These are phyloP conservation scores for Suillia variegata DNA, from an alignment of 2,888 invertebrate species.

Conservation along the genomic window DNA sequence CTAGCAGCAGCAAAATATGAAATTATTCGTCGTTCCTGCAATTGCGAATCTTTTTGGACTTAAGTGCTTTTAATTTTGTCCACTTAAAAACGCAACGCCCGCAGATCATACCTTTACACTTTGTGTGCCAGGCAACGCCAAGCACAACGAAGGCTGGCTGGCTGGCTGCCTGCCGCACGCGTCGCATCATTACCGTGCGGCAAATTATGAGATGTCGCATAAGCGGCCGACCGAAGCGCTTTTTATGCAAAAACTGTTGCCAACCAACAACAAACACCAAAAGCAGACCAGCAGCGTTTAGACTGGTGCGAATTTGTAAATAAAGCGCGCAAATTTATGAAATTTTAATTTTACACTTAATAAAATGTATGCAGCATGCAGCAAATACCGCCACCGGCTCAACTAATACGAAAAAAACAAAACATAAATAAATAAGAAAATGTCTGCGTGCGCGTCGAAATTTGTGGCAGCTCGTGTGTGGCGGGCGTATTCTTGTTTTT, in stretches of 20 bases:
- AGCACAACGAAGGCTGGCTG: too few relatives aligned
- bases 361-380: not conserved
- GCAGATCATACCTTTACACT: too few relatives aligned
- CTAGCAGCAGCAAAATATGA: too few relatives aligned
- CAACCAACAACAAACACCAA: too few relatives aligned
- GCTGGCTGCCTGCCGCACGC: not conserved
- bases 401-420: too few relatives aligned
- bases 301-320: not conserved
- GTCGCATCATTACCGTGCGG: not conserved
- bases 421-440: too few relatives aligned
- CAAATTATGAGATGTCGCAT: not conserved
- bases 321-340: conserved; percentile 5
- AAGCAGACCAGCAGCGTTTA: not conserved
- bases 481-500: too few relatives aligned
- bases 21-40: not conserved
- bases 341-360: conserved; percentile 18
- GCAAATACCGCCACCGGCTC: too few relatives aligned
- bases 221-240: not conserved
- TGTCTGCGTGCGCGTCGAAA: too few relatives aligned
- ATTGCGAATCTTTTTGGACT: not conserved
- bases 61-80: conserved; percentile 14
- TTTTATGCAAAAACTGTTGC: too few relatives aligned
- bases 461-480: conserved; percentile 20
- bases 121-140: too few relatives aligned
- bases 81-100: conserved; percentile 8